A percentile compares a stretch with the other conserved stretches of the same genome.
Evolutionary conservation across 1,140 invertebrate genomes (phyloP).

Genomic region (Orussus abietinus): DNA sequence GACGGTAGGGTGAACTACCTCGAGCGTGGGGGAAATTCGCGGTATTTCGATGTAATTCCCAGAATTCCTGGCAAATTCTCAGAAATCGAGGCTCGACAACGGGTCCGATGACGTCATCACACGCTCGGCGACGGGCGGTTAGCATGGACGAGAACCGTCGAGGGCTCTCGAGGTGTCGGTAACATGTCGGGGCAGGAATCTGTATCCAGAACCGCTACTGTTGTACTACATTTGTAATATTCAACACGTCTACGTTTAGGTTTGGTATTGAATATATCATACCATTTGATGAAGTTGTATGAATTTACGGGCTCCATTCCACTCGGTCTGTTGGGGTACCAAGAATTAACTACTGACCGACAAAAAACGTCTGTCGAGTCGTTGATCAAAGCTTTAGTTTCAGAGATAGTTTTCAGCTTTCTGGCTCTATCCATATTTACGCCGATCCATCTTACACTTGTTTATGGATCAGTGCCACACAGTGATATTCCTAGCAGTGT

Average conservation of each 20-base stretch:
- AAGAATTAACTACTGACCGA: conserved; percentile 24
- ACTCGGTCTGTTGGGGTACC: conserved; percentile 26
- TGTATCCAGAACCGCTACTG: too few species aligned
- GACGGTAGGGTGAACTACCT: too few species aligned
- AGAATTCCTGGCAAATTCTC: too few species aligned
- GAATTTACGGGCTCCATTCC: conserved; percentile 16
- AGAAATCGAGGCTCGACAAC: too few species aligned
- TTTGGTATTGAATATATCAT: conserved; percentile 17
- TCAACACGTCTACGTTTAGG: conserved; percentile 9
- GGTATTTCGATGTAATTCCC: too few species aligned
- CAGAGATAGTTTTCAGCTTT: conserved; percentile 27
- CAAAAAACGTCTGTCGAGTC: conserved; percentile 29
- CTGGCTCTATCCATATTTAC: conserved; percentile 29
- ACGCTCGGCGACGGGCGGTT: too few species aligned
- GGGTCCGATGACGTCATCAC: too few species aligned
- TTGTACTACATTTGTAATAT: conserved; percentile 9
- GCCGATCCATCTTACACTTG: conserved; percentile 38
- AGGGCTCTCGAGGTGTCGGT: too few species aligned
- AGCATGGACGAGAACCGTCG: too few species aligned
- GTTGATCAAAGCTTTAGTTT: conserved; percentile 22
- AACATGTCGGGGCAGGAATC: too few species aligned
- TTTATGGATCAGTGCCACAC: conserved; percentile 34
- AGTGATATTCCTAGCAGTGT: conserved; percentile 33
- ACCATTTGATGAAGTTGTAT: conserved; percentile 24
- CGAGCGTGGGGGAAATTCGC: too few species aligned